Evolutionary conservation across 1,140 invertebrate species (phyloP).

Genomic region (Probaryconus sp.): DNA sequence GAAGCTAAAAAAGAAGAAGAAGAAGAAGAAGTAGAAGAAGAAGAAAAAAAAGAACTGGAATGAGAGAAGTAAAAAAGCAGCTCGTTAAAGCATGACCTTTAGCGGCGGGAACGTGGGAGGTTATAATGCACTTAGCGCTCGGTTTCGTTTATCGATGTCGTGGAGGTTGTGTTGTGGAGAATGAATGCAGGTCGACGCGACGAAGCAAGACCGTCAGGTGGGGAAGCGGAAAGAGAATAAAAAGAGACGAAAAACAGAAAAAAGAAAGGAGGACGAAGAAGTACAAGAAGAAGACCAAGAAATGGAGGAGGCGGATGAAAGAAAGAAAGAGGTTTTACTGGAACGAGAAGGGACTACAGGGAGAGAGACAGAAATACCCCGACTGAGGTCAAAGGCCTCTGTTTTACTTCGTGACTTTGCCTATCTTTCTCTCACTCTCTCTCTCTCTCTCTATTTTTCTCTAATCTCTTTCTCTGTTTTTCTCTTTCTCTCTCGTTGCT

Average conservation of each 20-base stretch:
- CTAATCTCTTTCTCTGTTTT: no score
- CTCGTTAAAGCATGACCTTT: constrained; percentile 76
- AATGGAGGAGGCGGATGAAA: neutral
- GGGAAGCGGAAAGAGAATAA: constrained; percentile 43
- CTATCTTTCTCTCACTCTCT: constrained; percentile 47
- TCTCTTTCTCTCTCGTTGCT: no score
- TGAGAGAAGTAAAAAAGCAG: constrained; percentile 61
- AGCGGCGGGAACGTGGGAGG: constrained; percentile 73
- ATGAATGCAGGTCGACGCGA: constrained; percentile 75
- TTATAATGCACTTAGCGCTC: constrained; percentile 75
- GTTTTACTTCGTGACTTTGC: constrained; percentile 69
- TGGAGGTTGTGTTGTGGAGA: constrained; percentile 68
- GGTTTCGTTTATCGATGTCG: constrained; percentile 73
- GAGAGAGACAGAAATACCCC: no score
- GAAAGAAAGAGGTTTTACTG: constrained; percentile 42
- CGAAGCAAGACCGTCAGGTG: constrained; percentile 45
- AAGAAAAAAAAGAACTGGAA: constrained; percentile 30
- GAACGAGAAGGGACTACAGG: constrained; percentile 61
- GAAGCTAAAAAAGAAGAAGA: constrained; percentile 17
- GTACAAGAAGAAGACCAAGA: constrained; percentile 7
- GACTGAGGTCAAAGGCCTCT: constrained; percentile 78
- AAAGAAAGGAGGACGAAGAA: neutral
- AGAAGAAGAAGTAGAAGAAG: constrained; percentile 12
- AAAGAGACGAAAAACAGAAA: constrained; percentile 6
- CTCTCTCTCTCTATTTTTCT: no score